These are phyloP conservation scores for Saccostrea cuccullata DNA, from an alignment of 1,140 invertebrate species.

Conservation along the genomic window DNA sequence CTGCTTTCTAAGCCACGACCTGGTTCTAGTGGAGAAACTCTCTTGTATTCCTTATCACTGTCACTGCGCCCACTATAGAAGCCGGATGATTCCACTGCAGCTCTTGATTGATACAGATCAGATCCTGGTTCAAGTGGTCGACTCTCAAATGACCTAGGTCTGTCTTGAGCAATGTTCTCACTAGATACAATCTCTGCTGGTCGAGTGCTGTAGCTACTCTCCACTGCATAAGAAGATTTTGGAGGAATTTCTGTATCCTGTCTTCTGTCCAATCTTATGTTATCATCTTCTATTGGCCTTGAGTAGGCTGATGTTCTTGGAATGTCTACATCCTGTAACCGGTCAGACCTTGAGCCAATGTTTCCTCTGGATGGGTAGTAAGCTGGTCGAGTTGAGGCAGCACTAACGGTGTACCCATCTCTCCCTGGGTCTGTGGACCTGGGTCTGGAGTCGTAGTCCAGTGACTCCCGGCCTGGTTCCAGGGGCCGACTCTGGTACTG, in stretches of 20 bases:
- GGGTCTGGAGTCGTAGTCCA: neutral
- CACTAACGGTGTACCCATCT: neutral
- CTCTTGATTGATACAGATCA: neutral
- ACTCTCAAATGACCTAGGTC: slow-evolving; percentile 11
- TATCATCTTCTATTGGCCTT: neutral
- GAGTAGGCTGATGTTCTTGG: slow-evolving; percentile 9
- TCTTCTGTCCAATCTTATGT: neutral
- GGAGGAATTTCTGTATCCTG: neutral
- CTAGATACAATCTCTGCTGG: slow-evolving; percentile 4
- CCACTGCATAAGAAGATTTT: neutral
- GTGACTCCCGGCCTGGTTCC: neutral
- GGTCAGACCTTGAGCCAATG: neutral
- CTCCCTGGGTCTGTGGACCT: neutral
- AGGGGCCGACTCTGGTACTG: neutral
- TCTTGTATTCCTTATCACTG: slow-evolving; percentile 19
- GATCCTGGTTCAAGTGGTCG: neutral
- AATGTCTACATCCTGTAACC: neutral
- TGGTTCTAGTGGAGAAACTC: slow-evolving; percentile 15
- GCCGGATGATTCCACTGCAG: neutral
- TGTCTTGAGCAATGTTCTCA: neutral
- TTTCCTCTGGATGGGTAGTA: slow-evolving; percentile 1
- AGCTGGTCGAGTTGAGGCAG: neutral
- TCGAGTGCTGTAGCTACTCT: neutral
- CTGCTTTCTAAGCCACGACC: neutral
- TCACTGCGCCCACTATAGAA: slow-evolving; percentile 2